A percentile compares a stretch with the other conserved stretches of the same genome.
These are phyloP conservation scores for Chrysomela aeneicollis DNA, from an alignment of 2,888 invertebrate species.

Conservation along the genomic window DNA sequence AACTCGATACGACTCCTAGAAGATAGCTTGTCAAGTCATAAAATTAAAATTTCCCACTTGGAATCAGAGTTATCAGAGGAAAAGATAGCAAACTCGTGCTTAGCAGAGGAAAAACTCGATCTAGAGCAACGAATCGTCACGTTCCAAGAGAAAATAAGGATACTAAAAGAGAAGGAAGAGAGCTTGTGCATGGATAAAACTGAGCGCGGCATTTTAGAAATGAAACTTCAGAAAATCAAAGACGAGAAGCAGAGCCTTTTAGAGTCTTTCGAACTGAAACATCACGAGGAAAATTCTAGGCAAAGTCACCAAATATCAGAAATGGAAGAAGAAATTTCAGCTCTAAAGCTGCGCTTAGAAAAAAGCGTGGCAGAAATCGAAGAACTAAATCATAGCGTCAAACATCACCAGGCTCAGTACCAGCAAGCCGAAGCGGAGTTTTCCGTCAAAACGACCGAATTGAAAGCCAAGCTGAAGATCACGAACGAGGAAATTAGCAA, in stretches of 20 bases:
- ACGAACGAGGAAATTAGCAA: constrained; percentile 17
- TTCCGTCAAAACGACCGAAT: not conserved
- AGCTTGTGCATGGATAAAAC: constrained; percentile 36
- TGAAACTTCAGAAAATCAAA: constrained; percentile 44
- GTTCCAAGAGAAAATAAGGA: constrained; percentile 31
- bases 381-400: constrained; percentile 9
- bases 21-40: constrained; percentile 23
- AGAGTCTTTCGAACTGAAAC: constrained; percentile 39
- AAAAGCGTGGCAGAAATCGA: constrained; percentile 12
- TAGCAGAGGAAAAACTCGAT: constrained; percentile 34
- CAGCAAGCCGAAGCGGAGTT: constrained; percentile 8
- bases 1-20: constrained; percentile 34
- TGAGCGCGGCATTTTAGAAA: constrained; percentile 39
- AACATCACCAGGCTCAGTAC: constrained; percentile 11
- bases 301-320: constrained; percentile 27
- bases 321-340: constrained; percentile 29
- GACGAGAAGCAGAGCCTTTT: constrained; percentile 41
- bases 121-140: constrained; percentile 38
- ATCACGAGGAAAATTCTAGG: constrained; percentile 19
- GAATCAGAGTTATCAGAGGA: constrained; percentile 28
- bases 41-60: constrained; percentile 1
- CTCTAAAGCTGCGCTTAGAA: constrained; percentile 22
- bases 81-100: constrained; percentile 16
- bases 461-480: constrained; percentile 18
- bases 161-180: constrained; percentile 42